Conservation (phyloP, 2,888 invertebrate genomes). For the Gryllus longicercus region DNA sequence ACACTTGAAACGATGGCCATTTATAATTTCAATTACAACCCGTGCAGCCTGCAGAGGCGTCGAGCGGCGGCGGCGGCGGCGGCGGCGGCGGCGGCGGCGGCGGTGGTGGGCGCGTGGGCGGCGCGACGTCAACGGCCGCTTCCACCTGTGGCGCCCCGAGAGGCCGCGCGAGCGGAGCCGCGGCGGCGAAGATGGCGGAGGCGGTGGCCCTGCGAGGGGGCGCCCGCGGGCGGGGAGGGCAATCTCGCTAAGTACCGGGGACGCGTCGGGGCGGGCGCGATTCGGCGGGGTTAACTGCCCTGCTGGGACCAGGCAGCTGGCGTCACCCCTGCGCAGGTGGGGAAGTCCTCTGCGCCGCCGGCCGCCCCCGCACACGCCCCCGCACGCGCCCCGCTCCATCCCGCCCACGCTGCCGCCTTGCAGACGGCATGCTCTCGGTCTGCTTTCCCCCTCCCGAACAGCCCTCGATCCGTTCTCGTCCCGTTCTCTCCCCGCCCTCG, state of each 20-base stretch:
- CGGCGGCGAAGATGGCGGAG: neutral
- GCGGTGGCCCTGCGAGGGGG: neutral
- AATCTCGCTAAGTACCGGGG: conserved; percentile 5
- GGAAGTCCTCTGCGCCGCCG: too few relatives aligned
- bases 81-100: neutral
- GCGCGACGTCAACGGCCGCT: too few relatives aligned
- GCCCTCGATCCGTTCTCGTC: too few relatives aligned
- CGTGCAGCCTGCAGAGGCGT: neutral
- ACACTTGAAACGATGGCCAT: too few relatives aligned
- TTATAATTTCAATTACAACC: too few relatives aligned
- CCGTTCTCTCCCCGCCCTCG: too few relatives aligned
- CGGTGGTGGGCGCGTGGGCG: neutral
- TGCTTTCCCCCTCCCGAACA: too few relatives aligned
- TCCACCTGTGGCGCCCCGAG: neutral
- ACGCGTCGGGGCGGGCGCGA: neutral
- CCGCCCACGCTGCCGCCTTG: too few relatives aligned
- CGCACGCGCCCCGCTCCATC: too few relatives aligned
- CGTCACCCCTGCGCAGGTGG: too few relatives aligned
- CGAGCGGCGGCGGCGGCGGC: neutral
- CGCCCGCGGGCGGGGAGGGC: neutral
- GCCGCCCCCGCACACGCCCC: too few relatives aligned
- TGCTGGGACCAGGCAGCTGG: neutral
- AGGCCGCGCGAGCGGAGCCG: neutral
- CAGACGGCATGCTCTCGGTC: too few relatives aligned
- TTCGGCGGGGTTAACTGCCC: conserved; percentile 9